Evolutionary conservation across 1,140 invertebrate genomes (phyloP).

Genomic region (Drosophila parabipectinata): DNA sequence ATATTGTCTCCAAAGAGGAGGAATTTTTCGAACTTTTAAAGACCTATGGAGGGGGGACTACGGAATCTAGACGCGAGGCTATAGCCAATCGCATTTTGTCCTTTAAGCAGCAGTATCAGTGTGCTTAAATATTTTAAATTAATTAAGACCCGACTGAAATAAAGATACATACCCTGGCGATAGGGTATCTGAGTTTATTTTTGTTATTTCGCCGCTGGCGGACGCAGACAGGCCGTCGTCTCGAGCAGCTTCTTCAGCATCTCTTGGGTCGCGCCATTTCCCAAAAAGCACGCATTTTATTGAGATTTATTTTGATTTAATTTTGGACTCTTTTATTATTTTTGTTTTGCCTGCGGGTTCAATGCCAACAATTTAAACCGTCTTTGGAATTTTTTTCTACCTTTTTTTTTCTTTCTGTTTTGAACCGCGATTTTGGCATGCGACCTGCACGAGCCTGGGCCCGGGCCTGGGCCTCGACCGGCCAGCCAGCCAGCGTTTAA

Average conservation of each 20-base stretch:
- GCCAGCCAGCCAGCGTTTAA: constrained; percentile 26
- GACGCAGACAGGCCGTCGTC: constrained; percentile 73
- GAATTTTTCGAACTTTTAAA: not conserved
- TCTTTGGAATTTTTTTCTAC: constrained; percentile 36
- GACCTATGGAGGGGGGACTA: not conserved
- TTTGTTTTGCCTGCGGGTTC: constrained; percentile 64
- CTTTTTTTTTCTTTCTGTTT: constrained; percentile 28
- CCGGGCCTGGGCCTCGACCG: not conserved
- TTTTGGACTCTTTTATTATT: constrained; percentile 37
- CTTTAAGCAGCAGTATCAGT: not conserved
- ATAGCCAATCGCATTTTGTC: not conserved
- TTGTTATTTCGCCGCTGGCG: constrained; percentile 70
- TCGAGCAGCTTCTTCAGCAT: constrained; percentile 64
- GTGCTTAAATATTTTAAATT: not conserved
- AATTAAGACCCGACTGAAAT: not conserved
- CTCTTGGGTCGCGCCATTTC: constrained; percentile 36
- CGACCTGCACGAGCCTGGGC: constrained; percentile 77
- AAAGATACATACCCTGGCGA: not conserved
- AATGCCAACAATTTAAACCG: constrained; percentile 73
- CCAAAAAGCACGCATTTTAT: constrained; percentile 74
- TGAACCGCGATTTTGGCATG: constrained; percentile 60
- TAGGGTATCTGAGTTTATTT: constrained; percentile 68
- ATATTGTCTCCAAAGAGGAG: not conserved
- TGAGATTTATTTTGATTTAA: constrained; percentile 79
- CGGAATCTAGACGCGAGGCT: not conserved